These are phyloP conservation scores for Equus quagga DNA, from an alignment of 2,113 vertebrate species.

Conservation along the genomic window DNA sequence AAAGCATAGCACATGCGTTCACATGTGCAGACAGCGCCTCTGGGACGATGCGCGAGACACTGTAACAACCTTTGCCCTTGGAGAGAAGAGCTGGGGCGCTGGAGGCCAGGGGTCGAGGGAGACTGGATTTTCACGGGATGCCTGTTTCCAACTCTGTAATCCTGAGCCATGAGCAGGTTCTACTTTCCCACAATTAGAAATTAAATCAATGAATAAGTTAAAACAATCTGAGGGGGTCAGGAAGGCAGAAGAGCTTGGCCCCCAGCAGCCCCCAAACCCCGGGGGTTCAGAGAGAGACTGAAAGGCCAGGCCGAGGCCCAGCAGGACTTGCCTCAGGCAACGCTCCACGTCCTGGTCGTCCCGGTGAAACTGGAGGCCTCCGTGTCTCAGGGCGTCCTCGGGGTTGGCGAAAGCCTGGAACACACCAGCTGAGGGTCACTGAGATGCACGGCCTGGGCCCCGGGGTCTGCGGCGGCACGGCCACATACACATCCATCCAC, in stretches of 20 bases:
- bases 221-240: background rate
- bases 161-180: background rate
- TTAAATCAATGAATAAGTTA: background rate
- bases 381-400: constrained; percentile 94
- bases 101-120: background rate
- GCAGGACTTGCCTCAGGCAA: constrained; percentile 88
- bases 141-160: background rate
- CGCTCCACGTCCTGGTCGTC: constrained; percentile 93
- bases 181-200: background rate
- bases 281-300: background rate
- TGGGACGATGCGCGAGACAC: background rate
- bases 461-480: accelerated
- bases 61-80: accelerated
- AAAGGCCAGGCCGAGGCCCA: background rate
- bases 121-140: accelerated
- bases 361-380: constrained; percentile 91
- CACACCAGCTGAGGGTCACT: background rate
- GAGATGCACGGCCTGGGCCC: accelerated
- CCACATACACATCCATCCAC: accelerated
- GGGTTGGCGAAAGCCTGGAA: constrained; percentile 96
- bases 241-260: background rate
- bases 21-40: background rate
- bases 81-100: background rate
- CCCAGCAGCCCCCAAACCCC: background rate
- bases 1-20: accelerated